Base-by-base conservation (phyloP, 2,113 vertebrate species). In the Pundamilia nyererei region DNA sequence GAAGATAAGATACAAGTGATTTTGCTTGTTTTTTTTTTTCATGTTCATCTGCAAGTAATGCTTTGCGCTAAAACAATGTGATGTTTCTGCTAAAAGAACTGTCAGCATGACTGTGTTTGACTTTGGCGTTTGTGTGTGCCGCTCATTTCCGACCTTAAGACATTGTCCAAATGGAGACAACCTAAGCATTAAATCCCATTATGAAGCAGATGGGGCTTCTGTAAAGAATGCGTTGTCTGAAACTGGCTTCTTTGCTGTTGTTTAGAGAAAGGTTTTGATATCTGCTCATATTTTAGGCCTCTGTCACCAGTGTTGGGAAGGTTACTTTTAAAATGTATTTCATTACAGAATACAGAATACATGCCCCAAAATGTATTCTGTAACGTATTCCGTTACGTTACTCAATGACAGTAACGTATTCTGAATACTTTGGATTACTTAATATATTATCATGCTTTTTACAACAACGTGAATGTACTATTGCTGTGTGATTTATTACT, bases 181-280 rank as follows among this genome's bases (percentile, higher is more conserved):
- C 17, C 47, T 80, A 62, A 86, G 62, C 72, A 85, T 89, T 82
- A 83, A 90, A 84, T 88, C 56, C 51, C 33, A 62, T 89, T 90
- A 80, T 62, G 80, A 13, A 70, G 40, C 87, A 88, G 86, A 84
- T 87, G 82, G 49, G 62, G 33, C 19, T 82, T 58, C 84, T 87
- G 79, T 53, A 31, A 86, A 84, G 56, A 79, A 24, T 33, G 21
- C 10, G 45, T 70, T 45, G 53, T 89, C 19, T 81, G n/a, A 91
- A 80, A 24, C 12, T 9, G 14, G 12, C 3, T 19, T 33, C 31
- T 80, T n/a, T 80, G 31, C 83, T 77, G 13, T 42, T 65, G 80
- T 79, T 49, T 21, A 12, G 29, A 70, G 13, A 68, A 79, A 31
- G 60, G 75, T 54, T 55, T 53, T 60, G 68, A 47, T 11, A 47